phyloP scores from a whole-genome alignment of 2,113 vertebrate species.

The Neogobius melanostomus region DNA sequence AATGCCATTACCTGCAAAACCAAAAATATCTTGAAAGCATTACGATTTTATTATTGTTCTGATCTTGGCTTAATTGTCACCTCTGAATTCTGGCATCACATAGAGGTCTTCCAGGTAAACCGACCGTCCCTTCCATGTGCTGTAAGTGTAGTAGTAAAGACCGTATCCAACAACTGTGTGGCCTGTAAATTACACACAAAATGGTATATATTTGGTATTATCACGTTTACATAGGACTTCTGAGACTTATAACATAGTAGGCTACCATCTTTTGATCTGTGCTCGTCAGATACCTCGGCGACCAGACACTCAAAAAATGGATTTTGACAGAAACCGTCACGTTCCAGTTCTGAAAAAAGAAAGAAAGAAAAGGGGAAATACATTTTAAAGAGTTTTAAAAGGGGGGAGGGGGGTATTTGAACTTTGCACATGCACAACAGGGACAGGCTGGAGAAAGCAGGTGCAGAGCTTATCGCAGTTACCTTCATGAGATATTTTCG shows the following conservation, averaged over 20 bases:
- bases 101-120: conserved; percentile 86
- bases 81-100: conserved; percentile 83
- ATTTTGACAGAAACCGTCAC: conserved; percentile 75
- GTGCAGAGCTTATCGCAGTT: background rate
- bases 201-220: background rate
- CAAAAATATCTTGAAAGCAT: background rate
- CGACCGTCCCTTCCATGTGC: conserved; percentile 74
- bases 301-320: conserved; percentile 76
- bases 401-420: no score
- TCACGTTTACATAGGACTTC: background rate
- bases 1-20: conserved; percentile 74
- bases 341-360: conserved; percentile 64
- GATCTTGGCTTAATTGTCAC: conserved; percentile 50
- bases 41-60: background rate
- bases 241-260: background rate
- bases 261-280: conserved; percentile 69
- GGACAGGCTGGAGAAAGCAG: no score
- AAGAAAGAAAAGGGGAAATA: background rate
- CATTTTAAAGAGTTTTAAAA: no score
- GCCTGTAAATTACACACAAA: conserved; percentile 47
- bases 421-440: no score
- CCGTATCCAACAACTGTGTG: conserved; percentile 75
- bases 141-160: conserved; percentile 83
- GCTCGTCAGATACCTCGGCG: conserved; percentile 73
- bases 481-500: conserved; percentile 75